Conservation (phyloP, 1,140 invertebrate species). For the Popillia japonica region DNA sequence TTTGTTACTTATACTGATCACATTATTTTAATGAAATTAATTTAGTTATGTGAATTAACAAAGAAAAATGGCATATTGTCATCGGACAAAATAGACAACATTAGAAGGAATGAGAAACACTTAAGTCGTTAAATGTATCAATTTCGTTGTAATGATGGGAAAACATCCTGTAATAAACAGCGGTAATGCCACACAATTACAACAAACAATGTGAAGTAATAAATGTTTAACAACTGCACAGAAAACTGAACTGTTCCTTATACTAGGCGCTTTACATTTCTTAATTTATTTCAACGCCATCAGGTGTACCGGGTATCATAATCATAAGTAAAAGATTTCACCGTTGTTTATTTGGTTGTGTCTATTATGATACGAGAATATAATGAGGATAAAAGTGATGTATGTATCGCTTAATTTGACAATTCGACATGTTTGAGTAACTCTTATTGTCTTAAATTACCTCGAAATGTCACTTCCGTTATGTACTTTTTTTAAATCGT, state of each 20-base stretch:
- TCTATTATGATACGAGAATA: no score
- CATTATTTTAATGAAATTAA: no score
- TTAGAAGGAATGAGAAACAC: constrained; percentile 3
- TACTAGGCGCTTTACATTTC: not conserved
- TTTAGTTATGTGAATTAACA: no score
- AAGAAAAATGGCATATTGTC: constrained; percentile 1
- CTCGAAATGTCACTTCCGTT: no score
- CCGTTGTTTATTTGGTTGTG: no score
- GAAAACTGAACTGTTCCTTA: not conserved
- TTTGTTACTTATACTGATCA: not conserved
- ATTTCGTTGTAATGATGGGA: constrained; percentile 27
- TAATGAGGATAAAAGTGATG: no score
- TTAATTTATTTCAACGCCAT: not conserved
- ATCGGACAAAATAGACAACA: constrained; percentile 12
- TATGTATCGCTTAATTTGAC: no score
- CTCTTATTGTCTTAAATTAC: no score
- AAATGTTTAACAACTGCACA: constrained; percentile 25
- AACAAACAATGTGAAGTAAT: constrained; percentile 32
- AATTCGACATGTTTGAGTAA: no score
- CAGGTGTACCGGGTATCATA: not conserved
- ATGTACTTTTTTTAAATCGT: no score
- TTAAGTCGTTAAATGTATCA: constrained; percentile 24
- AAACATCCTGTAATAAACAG: constrained; percentile 23
- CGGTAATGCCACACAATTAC: constrained; percentile 15
- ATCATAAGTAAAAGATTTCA: no score